A percentile compares a stretch with the other conserved stretches of the same genome.
Evolutionary conservation across 2,888 invertebrate genomes (phyloP).

Genomic region (Hydraecia micacea): DNA sequence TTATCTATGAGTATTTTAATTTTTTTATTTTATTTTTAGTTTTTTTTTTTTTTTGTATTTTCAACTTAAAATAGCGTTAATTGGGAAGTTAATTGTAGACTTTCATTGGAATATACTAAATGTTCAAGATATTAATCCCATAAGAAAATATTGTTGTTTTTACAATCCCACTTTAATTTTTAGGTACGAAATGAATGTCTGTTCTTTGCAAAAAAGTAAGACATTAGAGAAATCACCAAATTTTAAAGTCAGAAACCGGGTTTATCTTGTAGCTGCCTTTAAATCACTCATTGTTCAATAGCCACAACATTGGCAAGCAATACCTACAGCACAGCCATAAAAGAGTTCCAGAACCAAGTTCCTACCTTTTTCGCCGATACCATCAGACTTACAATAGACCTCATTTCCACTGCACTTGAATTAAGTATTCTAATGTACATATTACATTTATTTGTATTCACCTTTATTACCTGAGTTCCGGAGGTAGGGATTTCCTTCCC

Average conservation of each 20-base stretch:
- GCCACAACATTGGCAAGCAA: neutral
- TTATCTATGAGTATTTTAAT: no score
- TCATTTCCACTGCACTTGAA: conserved; percentile 39
- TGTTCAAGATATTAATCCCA: no score
- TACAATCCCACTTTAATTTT: no score
- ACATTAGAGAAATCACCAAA: neutral
- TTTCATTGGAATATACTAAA: no score
- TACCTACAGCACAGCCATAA: conserved; percentile 16
- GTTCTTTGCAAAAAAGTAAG: neutral
- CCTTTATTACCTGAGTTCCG: conserved; percentile 70
- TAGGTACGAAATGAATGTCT: no score
- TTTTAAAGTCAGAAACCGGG: neutral
- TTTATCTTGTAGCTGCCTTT: neutral
- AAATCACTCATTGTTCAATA: neutral
- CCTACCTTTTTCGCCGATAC: conserved; percentile 34
- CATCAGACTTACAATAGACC: conserved; percentile 40
- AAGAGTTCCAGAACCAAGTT: conserved; percentile 18
- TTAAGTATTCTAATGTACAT: conserved; percentile 33
- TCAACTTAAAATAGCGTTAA: no score
- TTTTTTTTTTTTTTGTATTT: no score
- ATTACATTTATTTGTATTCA: conserved; percentile 36
- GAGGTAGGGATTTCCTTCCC: conserved; percentile 67
- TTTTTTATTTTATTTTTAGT: no score
- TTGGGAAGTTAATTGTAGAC: no score
- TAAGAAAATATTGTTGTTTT: no score